phyloP scores from a whole-genome alignment of 1,140 invertebrate species.

The Tribolium castaneum region DNA sequence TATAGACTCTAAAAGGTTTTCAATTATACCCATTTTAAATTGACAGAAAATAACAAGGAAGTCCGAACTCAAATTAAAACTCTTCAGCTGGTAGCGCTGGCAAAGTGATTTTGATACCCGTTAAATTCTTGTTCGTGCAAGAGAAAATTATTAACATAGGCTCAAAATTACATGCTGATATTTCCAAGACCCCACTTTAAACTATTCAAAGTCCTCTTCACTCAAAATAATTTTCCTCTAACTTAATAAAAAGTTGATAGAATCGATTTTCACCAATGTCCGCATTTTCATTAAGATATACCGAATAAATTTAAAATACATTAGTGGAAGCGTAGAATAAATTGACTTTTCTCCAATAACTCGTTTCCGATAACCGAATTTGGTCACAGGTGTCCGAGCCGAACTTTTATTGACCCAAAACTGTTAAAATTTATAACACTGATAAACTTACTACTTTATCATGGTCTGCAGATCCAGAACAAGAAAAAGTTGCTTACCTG shows the following conservation, averaged over 20 bases:
- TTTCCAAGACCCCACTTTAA: not conserved
- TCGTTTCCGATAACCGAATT: not conserved
- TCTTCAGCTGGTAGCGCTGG: not conserved
- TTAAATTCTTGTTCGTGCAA: not conserved
- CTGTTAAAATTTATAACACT: not conserved
- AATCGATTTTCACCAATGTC: too few species aligned
- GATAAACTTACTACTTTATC: not conserved
- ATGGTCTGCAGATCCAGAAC: not conserved
- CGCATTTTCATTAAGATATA: too few species aligned
- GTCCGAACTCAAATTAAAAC: not conserved
- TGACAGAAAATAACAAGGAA: not conserved
- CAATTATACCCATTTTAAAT: conserved; percentile 1
- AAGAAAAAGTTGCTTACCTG: not conserved
- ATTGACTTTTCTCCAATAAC: not conserved
- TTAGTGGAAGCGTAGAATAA: not conserved
- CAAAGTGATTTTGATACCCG: not conserved
- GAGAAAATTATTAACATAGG: not conserved
- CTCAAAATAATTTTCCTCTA: not conserved
- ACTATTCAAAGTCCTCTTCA: not conserved
- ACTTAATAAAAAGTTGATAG: not conserved
- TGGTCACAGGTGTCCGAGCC: not conserved
- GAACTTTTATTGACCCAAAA: not conserved
- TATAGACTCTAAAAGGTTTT: not conserved
- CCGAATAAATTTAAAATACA: too few species aligned
- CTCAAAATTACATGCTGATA: not conserved